Percentiles rank a stretch among this genome's conserved stretches.
Conservation (phyloP, 1,140 invertebrate genomes). For the Oryctes rhinoceros region DNA sequence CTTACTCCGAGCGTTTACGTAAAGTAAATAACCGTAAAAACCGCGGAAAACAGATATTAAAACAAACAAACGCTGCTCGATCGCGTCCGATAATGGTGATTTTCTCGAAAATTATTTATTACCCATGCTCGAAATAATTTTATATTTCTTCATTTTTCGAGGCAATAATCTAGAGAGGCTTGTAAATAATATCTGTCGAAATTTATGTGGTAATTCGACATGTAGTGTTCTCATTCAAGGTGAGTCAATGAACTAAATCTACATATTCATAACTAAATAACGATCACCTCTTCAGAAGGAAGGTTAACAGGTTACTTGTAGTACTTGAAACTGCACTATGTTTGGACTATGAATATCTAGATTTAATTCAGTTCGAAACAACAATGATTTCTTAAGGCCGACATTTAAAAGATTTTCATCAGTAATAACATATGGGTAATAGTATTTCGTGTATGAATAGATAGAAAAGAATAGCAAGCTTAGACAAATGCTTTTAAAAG, state of each 20-base stretch:
- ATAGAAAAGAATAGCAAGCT: too few relatives aligned
- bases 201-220: slow-evolving; percentile 4
- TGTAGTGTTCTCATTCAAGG: slow-evolving; percentile 20
- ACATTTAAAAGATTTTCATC: background rate
- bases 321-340: background rate
- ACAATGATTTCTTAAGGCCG: background rate
- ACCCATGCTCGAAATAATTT: slow-evolving; percentile 1
- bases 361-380: background rate
- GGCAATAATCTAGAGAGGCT: background rate
- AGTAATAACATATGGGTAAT: too few relatives aligned
- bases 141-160: slow-evolving; percentile 20
- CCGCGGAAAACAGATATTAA: background rate
- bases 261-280: slow-evolving; percentile 36
- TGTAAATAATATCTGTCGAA: background rate
- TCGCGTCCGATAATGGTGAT: background rate
- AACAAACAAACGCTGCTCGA: background rate
- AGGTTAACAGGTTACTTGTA: slow-evolving; percentile 18
- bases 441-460: too few relatives aligned
- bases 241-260: slow-evolving; percentile 26
- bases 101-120: slow-evolving; percentile 17
- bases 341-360: background rate
- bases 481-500: too few relatives aligned
- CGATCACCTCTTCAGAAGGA: slow-evolving; percentile 3
- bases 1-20: background rate
- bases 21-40: background rate